Conservation (phyloP, 2,888 invertebrate genomes). For the Cataglyphis albicans region DNA sequence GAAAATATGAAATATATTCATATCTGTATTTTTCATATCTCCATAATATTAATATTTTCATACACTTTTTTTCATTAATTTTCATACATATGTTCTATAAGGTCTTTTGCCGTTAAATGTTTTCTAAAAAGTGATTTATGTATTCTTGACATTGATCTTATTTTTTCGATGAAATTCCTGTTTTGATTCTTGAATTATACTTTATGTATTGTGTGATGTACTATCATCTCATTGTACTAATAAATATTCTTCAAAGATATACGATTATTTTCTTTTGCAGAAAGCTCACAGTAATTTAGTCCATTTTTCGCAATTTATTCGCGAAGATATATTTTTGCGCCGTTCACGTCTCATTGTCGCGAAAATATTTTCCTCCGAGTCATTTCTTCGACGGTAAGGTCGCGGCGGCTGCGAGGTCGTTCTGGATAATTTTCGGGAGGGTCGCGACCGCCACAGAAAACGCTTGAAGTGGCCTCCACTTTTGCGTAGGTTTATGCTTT, state of each 20-base stretch:
- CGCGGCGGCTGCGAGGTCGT: constrained; percentile 52
- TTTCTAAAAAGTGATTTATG: constrained; percentile 10
- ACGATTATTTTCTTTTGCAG: neutral
- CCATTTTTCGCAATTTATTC: constrained; percentile 16
- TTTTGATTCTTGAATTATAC: neutral
- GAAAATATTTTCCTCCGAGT: constrained; percentile 51
- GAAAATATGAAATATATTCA: constrained; percentile 1
- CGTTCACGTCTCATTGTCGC: constrained; percentile 15
- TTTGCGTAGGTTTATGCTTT: constrained; percentile 83
- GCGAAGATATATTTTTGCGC: constrained; percentile 27
- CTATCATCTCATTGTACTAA: neutral
- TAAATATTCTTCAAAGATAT: neutral
- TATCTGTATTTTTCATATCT: neutral
- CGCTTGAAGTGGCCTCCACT: constrained; percentile 77
- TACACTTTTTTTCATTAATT: neutral
- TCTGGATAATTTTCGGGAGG: constrained; percentile 70
- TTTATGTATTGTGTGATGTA: neutral
- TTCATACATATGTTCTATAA: neutral
- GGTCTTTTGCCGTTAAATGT: neutral
- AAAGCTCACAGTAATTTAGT: constrained; percentile 4
- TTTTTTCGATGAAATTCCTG: neutral
- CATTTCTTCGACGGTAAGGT: constrained; percentile 59
- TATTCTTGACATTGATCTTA: neutral
- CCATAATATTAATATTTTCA: neutral
- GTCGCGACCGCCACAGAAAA: constrained; percentile 73